phyloP scores from a whole-genome alignment of 1,140 invertebrate genomes.

The Asobara japonica region DNA sequence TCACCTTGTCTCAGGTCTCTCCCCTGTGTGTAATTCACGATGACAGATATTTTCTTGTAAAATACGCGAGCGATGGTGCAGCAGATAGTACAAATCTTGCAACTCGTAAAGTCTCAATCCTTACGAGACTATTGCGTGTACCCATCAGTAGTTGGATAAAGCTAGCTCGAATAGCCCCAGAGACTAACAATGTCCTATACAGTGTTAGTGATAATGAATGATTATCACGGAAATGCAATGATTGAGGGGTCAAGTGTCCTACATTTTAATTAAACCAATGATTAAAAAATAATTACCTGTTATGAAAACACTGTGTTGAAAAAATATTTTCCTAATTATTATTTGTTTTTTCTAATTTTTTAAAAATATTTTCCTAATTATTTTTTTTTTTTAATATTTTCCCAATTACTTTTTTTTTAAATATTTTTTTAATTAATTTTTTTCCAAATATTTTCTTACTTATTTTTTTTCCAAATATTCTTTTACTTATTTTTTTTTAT shows the following conservation, averaged over 20 bases:
- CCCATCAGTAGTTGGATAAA: background rate
- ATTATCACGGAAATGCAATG: background rate
- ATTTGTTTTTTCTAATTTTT: no score
- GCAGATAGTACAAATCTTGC: background rate
- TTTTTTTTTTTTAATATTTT: no score
- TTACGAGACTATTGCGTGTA: slow-evolving; percentile 8
- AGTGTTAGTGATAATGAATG: background rate
- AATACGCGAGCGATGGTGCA: background rate
- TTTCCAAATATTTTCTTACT: no score
- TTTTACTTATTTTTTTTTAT: no score
- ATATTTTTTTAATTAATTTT: no score
- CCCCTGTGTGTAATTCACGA: background rate
- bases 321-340: background rate
- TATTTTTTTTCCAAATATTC: no score
- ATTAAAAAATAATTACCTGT: no score
- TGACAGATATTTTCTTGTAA: background rate
- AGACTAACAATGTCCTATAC: background rate
- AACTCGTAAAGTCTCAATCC: background rate
- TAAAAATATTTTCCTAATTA: no score
- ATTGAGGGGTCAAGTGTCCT: background rate
- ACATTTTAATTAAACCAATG: background rate
- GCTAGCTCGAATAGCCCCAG: background rate
- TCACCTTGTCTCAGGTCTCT: background rate
- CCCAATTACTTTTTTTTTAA: no score
- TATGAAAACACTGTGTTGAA: no score